A percentile compares a stretch with the other conserved stretches of the same genome.
Conservation (phyloP, 2,888 invertebrate species). For the Caenorhabditis doughertyi region DNA sequence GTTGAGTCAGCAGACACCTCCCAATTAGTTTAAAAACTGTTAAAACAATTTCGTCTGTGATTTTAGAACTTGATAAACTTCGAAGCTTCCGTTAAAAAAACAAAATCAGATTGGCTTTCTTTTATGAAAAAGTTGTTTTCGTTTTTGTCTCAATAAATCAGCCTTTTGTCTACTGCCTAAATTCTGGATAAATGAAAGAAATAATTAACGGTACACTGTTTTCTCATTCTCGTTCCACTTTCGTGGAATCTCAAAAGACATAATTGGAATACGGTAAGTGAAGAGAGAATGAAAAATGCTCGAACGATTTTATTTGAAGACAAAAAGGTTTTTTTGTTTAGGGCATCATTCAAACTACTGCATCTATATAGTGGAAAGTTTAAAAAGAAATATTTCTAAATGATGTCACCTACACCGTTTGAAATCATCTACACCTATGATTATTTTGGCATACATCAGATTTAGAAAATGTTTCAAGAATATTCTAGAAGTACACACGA, state of each 20-base stretch:
- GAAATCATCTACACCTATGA: slow-evolving; percentile 13
- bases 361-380: background rate
- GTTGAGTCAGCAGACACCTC: slow-evolving; percentile 22
- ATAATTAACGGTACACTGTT: background rate
- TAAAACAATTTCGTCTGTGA: background rate
- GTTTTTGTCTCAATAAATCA: background rate
- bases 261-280: no score
- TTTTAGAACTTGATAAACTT: background rate
- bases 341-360: background rate
- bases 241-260: background rate
- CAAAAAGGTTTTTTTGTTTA: background rate
- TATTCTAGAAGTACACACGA: slow-evolving; percentile 16
- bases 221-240: background rate
- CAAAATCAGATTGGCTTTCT: background rate
- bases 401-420: slow-evolving; percentile 7
- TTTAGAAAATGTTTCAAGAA: background rate
- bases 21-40: background rate
- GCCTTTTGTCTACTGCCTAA: background rate
- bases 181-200: background rate
- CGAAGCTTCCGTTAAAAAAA: background rate
- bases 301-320: no score
- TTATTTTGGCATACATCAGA: slow-evolving; percentile 8
- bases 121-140: background rate
- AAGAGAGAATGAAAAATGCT: no score
- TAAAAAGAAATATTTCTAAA: background rate